Conservation (phyloP, 2,888 invertebrate species). For the Sinodicranocentrus sp. region DNA sequence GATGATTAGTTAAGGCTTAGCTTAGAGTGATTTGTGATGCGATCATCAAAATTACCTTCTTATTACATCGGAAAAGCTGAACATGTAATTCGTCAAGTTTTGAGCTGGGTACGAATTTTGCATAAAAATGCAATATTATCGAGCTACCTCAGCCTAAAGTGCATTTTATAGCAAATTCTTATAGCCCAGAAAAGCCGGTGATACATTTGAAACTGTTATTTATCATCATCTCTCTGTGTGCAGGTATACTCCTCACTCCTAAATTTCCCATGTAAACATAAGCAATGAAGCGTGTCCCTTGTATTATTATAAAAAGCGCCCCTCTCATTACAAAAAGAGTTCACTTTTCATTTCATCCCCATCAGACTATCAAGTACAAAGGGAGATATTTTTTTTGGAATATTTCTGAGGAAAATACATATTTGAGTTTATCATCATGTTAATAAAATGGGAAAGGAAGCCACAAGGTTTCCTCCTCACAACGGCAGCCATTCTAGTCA, state of each 20-base stretch:
- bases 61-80: too few relatives aligned
- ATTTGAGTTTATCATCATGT: constrained; percentile 33
- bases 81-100: too few relatives aligned
- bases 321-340: background rate
- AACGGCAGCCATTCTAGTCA: constrained; percentile 51
- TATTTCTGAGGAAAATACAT: background rate
- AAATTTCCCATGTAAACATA: background rate
- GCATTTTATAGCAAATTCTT: too few relatives aligned
- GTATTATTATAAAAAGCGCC: constrained; percentile 42
- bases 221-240: too few relatives aligned
- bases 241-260: too few relatives aligned
- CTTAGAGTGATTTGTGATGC: too few relatives aligned
- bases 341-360: constrained; percentile 25
- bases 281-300: constrained; percentile 36
- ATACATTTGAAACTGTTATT: too few relatives aligned
- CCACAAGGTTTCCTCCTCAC: constrained; percentile 37
- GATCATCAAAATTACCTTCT: too few relatives aligned
- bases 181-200: too few relatives aligned
- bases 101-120: too few relatives aligned
- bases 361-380: background rate
- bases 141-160: too few relatives aligned
- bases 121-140: too few relatives aligned
- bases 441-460: constrained; percentile 54
- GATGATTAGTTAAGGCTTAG: background rate
- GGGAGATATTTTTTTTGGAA: background rate